These are phyloP conservation scores for Drosophila erecta DNA, from an alignment of 1,140 invertebrate species.

Conservation along the genomic window DNA sequence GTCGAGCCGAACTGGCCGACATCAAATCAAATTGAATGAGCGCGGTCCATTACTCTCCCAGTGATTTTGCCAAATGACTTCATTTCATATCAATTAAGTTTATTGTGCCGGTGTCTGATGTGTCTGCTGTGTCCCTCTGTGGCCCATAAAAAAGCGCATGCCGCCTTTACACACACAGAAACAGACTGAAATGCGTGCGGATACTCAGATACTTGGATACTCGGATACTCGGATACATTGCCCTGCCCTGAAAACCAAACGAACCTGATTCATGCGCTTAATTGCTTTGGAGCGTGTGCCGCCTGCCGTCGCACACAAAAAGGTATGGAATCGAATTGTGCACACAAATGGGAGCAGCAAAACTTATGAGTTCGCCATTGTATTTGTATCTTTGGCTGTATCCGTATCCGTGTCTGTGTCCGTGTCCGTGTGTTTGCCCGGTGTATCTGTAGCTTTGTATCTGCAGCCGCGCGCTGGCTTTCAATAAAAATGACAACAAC, in stretches of 20 bases:
- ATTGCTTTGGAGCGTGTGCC: conserved; percentile 82
- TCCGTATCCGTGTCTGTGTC: no score
- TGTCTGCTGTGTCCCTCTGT: background rate
- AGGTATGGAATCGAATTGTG: conserved; percentile 79
- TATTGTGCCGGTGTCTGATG: conserved; percentile 62
- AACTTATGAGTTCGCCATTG: conserved; percentile 53
- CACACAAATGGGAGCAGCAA: conserved; percentile 69
- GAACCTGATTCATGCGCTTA: conserved; percentile 83
- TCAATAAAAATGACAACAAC: conserved; percentile 74
- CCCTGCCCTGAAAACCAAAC: conserved; percentile 72
- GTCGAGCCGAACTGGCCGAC: conserved; percentile 48
- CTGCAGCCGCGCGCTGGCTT: conserved; percentile 39
- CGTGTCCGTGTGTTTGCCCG: conserved; percentile 12
- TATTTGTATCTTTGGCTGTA: conserved; percentile 20
- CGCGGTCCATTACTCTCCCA: conserved; percentile 78
- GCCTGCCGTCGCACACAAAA: conserved; percentile 48
- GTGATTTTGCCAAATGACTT: conserved; percentile 84
- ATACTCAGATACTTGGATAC: conserved; percentile 10
- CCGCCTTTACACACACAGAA: conserved; percentile 19
- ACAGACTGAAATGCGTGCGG: conserved; percentile 15
- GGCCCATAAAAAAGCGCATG: conserved; percentile 48
- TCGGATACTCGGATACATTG: conserved; percentile 32
- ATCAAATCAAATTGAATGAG: conserved; percentile 81
- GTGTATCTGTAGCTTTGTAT: conserved; percentile 15
- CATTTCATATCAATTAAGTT: conserved; percentile 84